Conservation (phyloP, 2,888 invertebrate genomes). For the Branchipolynoe longqiensis region DNA sequence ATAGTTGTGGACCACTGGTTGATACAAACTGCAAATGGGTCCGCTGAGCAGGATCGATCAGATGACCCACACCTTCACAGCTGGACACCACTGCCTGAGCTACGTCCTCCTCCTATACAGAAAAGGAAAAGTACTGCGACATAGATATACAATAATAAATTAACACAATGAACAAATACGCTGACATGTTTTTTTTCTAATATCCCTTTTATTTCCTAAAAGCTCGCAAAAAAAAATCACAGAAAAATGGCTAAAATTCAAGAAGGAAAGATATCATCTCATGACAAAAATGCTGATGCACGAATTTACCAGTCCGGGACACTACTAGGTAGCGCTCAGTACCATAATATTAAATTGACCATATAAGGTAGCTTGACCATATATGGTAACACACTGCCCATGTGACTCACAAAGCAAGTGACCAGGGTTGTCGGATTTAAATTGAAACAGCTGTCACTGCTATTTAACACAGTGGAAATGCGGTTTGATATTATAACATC, state of each 20-base stretch:
- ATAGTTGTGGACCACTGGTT: too few species aligned
- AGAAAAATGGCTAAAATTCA: constrained; percentile 54
- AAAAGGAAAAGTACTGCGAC: too few species aligned
- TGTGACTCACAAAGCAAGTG: background rate
- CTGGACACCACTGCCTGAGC: too few species aligned
- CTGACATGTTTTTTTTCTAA: constrained; percentile 4
- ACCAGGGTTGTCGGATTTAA: constrained; percentile 33
- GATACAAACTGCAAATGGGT: too few species aligned
- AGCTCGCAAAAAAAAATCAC: constrained; percentile 55
- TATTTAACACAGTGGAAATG: constrained; percentile 16
- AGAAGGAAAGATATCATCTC: constrained; percentile 51
- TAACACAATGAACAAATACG: background rate
- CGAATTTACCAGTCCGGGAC: constrained; percentile 33
- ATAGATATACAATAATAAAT: too few species aligned
- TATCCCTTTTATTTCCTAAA: constrained; percentile 57
- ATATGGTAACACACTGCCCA: background rate
- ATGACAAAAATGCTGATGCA: constrained; percentile 49
- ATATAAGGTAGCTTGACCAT: constrained; percentile 28
- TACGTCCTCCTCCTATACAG: too few species aligned
- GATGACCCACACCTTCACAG: too few species aligned
- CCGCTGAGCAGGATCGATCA: too few species aligned
- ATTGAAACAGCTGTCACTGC: background rate
- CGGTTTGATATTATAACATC: too few species aligned
- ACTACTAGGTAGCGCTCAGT: constrained; percentile 43
- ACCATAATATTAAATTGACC: constrained; percentile 35